These are phyloP conservation scores for Marmota monax DNA, from an alignment of 2,113 vertebrate genomes.

Conservation along the genomic window DNA sequence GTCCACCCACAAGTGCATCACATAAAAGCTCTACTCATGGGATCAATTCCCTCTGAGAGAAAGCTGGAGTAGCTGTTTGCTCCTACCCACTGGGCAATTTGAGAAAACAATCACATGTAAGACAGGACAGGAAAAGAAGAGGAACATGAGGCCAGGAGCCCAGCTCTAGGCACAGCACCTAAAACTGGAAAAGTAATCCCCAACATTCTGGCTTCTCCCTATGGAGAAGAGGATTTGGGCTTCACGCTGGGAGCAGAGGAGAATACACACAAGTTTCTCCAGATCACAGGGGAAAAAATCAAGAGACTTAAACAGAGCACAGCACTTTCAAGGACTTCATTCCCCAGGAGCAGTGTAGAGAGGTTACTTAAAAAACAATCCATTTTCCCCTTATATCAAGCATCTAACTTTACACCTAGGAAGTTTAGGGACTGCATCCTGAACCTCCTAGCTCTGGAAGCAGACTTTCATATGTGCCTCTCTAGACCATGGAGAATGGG, in stretches of 20 bases:
- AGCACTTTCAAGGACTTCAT: background rate
- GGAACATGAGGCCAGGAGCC: background rate
- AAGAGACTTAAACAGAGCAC: background rate
- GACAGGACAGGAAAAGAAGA: background rate
- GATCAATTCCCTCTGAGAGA: background rate
- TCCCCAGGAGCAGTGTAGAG: background rate
- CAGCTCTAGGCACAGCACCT: too few species aligned
- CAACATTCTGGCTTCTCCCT: background rate
- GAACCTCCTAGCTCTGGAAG: background rate
- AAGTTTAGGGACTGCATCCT: background rate
- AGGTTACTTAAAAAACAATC: background rate
- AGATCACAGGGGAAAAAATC: background rate
- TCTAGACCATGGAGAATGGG: background rate
- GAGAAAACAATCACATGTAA: background rate
- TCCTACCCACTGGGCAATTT: background rate
- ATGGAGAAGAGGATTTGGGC: background rate
- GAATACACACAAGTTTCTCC: background rate
- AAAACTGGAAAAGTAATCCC: background rate
- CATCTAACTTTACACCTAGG: background rate
- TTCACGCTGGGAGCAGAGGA: background rate
- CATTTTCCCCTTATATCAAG: background rate
- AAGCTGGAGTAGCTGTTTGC: background rate
- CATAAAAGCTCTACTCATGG: background rate
- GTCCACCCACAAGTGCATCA: background rate
- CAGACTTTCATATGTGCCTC: background rate